phyloP scores from a whole-genome alignment of 2,888 invertebrate genomes.

The Tetanocera ferruginea region DNA sequence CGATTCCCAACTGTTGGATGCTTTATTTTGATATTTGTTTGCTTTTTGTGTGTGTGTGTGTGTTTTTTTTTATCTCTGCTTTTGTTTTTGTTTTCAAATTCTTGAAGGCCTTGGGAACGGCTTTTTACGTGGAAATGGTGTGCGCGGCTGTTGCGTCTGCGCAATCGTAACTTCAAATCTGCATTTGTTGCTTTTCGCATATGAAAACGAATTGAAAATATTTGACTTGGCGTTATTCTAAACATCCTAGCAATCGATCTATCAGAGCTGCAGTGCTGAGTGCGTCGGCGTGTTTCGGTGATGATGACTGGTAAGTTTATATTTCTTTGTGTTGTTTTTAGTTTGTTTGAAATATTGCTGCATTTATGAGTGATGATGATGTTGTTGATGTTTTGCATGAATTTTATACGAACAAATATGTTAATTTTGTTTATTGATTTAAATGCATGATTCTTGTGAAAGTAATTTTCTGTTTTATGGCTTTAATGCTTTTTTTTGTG shows the following conservation, averaged over 20 bases:
- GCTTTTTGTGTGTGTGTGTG: background rate
- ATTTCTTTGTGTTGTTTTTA: conserved; percentile 30
- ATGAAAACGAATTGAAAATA: background rate
- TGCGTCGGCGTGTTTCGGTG: conserved; percentile 1
- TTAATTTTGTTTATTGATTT: no score
- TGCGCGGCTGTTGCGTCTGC: conserved; percentile 7
- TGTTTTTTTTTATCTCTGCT: background rate
- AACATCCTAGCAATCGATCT: background rate
- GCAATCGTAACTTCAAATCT: conserved; percentile 18
- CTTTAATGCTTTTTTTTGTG: no score
- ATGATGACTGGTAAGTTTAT: background rate
- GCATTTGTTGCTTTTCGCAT: conserved; percentile 6
- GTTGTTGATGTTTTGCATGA: background rate
- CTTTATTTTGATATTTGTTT: background rate
- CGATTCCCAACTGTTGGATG: background rate
- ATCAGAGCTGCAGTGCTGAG: background rate
- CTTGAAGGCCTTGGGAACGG: conserved; percentile 26
- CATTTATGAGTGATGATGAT: background rate
- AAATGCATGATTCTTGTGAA: no score
- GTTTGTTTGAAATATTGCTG: background rate
- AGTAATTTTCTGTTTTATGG: no score
- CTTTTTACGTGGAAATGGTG: background rate
- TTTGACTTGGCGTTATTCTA: conserved; percentile 9
- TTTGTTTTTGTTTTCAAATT: background rate
- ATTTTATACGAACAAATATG: no score